A percentile compares a stretch with the other conserved stretches of the same genome.
These are phyloP conservation scores for Atta texana DNA, from an alignment of 1,140 invertebrate species.

Conservation along the genomic window DNA sequence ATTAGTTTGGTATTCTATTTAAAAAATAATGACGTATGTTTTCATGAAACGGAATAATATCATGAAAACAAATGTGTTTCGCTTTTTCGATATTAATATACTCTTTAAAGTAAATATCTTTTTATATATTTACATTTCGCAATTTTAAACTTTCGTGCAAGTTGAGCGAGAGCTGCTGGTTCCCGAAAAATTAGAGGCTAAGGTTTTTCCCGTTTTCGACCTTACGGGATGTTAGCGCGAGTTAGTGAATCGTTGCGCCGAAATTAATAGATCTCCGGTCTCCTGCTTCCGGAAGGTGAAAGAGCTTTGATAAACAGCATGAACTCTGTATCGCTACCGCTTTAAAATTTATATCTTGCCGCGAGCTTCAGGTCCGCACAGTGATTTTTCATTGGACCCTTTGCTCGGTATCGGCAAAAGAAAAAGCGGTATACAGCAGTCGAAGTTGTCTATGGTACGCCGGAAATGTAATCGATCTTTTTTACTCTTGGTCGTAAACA, in stretches of 20 bases:
- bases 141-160: not conserved
- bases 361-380: conserved; percentile 63
- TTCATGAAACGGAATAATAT: not conserved
- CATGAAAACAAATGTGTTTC: not conserved
- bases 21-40: conserved; percentile 6
- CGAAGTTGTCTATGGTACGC: conserved; percentile 27
- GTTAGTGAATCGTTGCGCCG: conserved; percentile 72
- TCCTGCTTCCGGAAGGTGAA: conserved; percentile 67
- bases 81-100: not conserved
- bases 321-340: conserved; percentile 71
- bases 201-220: conserved; percentile 51
- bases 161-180: not conserved
- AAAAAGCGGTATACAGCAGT: conserved; percentile 59
- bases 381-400: conserved; percentile 78
- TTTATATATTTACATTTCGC: not conserved
- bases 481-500: conserved; percentile 45
- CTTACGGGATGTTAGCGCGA: conserved; percentile 65
- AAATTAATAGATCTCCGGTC: conserved; percentile 78
- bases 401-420: conserved; percentile 38
- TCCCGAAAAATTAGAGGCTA: conserved; percentile 38
- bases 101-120: not conserved
- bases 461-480: conserved; percentile 36
- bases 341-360: conserved; percentile 78
- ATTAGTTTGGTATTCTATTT: not conserved
- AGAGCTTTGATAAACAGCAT: conserved; percentile 78